Percentiles rank a stretch among this genome's conserved stretches.
Evolutionary conservation across 30 jellyfish, hydroid and myxozoan species (phyloP).

Genomic region (Hydra vulgaris): DNA sequence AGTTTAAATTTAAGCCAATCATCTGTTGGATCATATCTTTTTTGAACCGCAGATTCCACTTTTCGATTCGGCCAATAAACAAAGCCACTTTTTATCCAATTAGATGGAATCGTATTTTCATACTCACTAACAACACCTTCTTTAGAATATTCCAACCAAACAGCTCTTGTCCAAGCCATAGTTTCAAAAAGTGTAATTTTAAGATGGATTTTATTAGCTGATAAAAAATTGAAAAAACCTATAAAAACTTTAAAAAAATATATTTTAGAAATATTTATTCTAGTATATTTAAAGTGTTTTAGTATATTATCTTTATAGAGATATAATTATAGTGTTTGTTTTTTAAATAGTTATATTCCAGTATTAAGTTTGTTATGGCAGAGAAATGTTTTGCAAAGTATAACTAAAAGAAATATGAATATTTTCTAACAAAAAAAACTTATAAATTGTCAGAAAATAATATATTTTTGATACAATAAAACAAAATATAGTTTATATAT

Average conservation of each 20-base stretch:
- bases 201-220: not conserved
- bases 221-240: no score
- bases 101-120: not conserved
- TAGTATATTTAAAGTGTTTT: no score
- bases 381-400: no score
- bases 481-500: not conserved
- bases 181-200: not conserved
- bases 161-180: conserved; percentile 1
- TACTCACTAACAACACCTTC: not conserved
- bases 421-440: no score
- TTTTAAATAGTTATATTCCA: no score
- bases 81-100: not conserved
- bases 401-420: no score
- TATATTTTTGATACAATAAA: not conserved
- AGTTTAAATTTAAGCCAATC: not conserved
- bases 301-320: no score
- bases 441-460: no score
- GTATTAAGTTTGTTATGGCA: no score
- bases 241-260: no score
- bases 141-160: not conserved
- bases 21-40: not conserved
- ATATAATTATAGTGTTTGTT: no score
- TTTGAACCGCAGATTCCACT: not conserved
- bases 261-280: no score
- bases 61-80: conserved; percentile 1